Conservation (phyloP, 2,797 vertebrate species). For the Gymnothorax reevesii region DNA sequence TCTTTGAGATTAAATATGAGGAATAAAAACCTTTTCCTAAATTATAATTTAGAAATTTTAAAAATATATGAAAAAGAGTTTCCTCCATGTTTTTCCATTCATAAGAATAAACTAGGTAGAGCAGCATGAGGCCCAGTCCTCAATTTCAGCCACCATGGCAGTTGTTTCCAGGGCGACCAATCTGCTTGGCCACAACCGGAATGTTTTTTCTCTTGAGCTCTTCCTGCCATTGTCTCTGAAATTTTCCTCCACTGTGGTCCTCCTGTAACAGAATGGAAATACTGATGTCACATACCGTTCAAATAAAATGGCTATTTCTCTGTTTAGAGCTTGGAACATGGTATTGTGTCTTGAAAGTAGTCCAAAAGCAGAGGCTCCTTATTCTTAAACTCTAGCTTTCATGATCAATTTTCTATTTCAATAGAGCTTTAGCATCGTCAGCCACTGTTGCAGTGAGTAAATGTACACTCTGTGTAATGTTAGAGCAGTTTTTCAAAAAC, state of each 20-base stretch:
- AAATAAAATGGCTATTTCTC: background rate
- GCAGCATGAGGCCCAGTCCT: background rate
- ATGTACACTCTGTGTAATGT: background rate
- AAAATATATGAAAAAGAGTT: background rate
- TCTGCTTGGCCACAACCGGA: conserved; percentile 32
- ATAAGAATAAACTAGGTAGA: background rate
- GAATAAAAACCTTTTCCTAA: background rate
- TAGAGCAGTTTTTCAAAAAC: too few species aligned
- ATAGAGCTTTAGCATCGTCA: background rate
- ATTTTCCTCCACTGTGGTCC: conserved; percentile 49
- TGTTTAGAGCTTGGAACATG: background rate
- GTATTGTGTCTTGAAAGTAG: background rate
- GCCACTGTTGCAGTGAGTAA: background rate
- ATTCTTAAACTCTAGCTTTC: background rate
- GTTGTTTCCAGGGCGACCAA: conserved; percentile 15
- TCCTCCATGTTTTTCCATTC: background rate
- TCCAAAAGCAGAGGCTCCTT: background rate
- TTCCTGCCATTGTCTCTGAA: conserved; percentile 70
- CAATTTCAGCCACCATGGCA: background rate
- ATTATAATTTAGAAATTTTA: background rate
- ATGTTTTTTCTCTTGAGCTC: conserved; percentile 56
- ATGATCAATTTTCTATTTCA: background rate
- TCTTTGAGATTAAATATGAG: background rate
- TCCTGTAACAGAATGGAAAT: background rate
- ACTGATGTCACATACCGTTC: background rate